Conservation (phyloP, 2,113 vertebrate genomes). For the Enhydra lutris region DNA sequence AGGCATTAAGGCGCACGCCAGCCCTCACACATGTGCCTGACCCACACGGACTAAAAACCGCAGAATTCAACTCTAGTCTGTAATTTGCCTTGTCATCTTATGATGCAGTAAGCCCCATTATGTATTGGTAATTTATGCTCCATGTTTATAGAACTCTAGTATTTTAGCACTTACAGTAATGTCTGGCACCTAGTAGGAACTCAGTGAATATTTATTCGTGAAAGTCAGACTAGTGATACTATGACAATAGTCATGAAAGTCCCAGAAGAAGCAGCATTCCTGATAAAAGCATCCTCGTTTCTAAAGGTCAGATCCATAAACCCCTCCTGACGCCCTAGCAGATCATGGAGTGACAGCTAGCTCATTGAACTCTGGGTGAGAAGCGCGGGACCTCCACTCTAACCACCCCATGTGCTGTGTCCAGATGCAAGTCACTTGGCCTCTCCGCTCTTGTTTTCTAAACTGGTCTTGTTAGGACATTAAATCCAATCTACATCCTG, state of each 20-base stretch:
- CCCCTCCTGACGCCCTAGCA: background rate
- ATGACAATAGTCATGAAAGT: fast-evolving
- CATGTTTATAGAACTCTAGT: background rate
- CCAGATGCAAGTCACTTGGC: background rate
- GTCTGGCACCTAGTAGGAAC: background rate
- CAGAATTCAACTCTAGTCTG: background rate
- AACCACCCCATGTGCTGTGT: fast-evolving
- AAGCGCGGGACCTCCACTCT: background rate
- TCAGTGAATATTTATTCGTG: background rate
- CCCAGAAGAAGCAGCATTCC: background rate
- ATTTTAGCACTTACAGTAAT: background rate
- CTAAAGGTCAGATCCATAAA: background rate
- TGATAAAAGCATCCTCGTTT: background rate
- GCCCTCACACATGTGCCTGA: background rate
- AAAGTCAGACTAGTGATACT: background rate
- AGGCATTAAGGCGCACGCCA: background rate
- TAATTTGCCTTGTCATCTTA: constrained; percentile 9
- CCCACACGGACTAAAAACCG: background rate
- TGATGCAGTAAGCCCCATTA: background rate
- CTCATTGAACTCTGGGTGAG: background rate
- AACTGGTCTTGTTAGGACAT: background rate
- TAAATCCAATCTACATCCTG: background rate
- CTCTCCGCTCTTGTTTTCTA: background rate
- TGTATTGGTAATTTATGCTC: background rate
- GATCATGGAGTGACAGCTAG: background rate